A percentile compares a stretch with the other conserved stretches of the same genome.
Conservation (phyloP, 2,888 invertebrate genomes). For the Andrena hattorfiana region DNA sequence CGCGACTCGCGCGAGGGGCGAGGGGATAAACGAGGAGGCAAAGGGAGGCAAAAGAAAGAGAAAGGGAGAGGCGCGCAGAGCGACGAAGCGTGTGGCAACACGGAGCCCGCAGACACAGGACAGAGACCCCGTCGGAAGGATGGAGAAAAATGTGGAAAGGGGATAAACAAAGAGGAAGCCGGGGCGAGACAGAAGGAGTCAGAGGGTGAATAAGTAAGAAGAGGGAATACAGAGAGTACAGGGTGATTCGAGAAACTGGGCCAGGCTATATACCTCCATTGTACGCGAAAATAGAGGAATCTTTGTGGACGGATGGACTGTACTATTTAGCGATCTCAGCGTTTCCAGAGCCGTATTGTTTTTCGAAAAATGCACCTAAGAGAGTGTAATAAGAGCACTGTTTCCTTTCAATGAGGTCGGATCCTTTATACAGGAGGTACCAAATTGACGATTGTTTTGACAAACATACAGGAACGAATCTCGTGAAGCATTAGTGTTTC, state of each 20-base stretch:
- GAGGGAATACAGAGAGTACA: slow-evolving; percentile 15
- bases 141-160: slow-evolving; percentile 9
- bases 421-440: no score
- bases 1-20: neutral
- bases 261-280: neutral
- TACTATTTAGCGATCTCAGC: neutral
- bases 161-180: slow-evolving; percentile 2
- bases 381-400: no score
- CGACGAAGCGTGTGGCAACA: slow-evolving; percentile 18
- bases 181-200: slow-evolving; percentile 5
- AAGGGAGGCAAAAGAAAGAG: slow-evolving; percentile 15
- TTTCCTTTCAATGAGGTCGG: no score
- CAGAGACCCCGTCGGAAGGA: slow-evolving; percentile 6
- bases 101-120: neutral
- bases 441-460: no score
- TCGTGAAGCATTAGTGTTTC: no score
- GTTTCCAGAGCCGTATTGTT: neutral
- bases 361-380: no score
- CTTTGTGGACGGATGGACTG: neutral
- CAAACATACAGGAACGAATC: no score
- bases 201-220: slow-evolving; percentile 18
- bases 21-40: slow-evolving; percentile 50
- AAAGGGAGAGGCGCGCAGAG: slow-evolving; percentile 12
- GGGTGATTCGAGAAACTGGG: neutral
- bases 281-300: neutral